Evolutionary conservation across 1,140 invertebrate species (phyloP).

Genomic region (Venturia canescens): DNA sequence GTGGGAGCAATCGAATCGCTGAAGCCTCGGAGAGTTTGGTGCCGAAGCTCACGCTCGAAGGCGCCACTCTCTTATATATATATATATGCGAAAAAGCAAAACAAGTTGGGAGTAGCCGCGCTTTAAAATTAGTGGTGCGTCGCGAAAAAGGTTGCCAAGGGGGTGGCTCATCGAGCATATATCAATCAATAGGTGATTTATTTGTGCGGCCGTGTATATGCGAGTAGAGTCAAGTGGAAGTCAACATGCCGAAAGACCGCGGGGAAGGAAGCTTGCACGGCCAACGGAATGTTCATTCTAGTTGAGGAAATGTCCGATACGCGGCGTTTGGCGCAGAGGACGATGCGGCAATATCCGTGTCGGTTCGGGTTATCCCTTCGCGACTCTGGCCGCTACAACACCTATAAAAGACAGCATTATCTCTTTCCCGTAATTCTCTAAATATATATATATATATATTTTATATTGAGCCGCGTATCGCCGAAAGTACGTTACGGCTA

Average conservation of each 20-base stretch:
- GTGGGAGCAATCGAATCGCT: too few species aligned
- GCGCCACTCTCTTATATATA: slow-evolving; percentile 8
- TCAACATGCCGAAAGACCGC: not conserved
- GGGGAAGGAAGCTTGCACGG: slow-evolving; percentile 1
- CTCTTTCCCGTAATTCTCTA: slow-evolving; percentile 50
- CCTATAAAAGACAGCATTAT: slow-evolving; percentile 65
- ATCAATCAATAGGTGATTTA: slow-evolving; percentile 1
- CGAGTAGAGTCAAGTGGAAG: not conserved
- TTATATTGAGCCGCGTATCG: not conserved
- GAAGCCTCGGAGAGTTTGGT: not conserved
- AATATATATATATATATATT: slow-evolving; percentile 22
- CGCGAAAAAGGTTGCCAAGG: slow-evolving; percentile 37
- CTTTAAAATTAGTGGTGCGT: slow-evolving; percentile 54
- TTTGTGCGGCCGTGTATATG: too few species aligned
- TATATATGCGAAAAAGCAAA: too few species aligned
- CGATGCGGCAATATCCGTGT: slow-evolving; percentile 74
- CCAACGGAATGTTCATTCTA: slow-evolving; percentile 46
- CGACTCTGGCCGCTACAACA: slow-evolving; percentile 67
- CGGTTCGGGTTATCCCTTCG: slow-evolving; percentile 69
- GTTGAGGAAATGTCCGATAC: slow-evolving; percentile 68
- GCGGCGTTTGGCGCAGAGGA: slow-evolving; percentile 70
- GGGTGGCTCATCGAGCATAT: slow-evolving; percentile 3
- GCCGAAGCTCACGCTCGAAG: not conserved
- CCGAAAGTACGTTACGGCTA: too few species aligned
- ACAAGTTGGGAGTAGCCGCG: not conserved